These are phyloP conservation scores for Pterois miles DNA, from an alignment of 2,797 vertebrate genomes.

Conservation along the genomic window DNA sequence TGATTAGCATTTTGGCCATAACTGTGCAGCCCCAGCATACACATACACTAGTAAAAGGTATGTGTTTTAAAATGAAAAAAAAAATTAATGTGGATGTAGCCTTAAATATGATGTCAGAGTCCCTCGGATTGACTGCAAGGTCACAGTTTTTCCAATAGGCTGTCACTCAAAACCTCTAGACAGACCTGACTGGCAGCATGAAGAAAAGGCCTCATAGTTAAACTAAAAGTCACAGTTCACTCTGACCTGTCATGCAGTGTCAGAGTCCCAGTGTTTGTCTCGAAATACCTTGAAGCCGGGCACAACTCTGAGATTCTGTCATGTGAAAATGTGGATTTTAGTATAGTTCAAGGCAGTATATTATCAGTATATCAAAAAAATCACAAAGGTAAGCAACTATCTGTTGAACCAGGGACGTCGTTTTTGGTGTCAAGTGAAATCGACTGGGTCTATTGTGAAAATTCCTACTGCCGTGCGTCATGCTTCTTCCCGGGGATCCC, in stretches of 20 bases:
- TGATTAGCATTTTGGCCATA: too few relatives aligned
- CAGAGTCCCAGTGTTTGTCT: not conserved
- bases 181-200: not conserved
- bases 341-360: not conserved
- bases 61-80: too few relatives aligned
- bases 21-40: too few relatives aligned
- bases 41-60: too few relatives aligned
- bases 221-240: not conserved
- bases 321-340: not conserved
- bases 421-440: not conserved
- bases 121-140: not conserved
- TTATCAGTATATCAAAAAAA: not conserved
- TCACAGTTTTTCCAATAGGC: not conserved
- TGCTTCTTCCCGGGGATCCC: constrained; percentile 15
- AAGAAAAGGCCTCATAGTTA: not conserved
- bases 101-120: not conserved
- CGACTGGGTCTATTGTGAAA: constrained; percentile 15
- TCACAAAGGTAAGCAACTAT: not conserved
- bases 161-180: not conserved
- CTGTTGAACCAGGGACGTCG: not conserved
- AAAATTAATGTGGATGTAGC: too few relatives aligned
- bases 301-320: not conserved
- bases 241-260: not conserved
- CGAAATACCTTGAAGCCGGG: not conserved
- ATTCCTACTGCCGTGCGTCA: constrained; percentile 31